These are phyloP conservation scores for Carlito syrichta DNA, from an alignment of 2,113 vertebrate genomes.

Conservation along the genomic window DNA sequence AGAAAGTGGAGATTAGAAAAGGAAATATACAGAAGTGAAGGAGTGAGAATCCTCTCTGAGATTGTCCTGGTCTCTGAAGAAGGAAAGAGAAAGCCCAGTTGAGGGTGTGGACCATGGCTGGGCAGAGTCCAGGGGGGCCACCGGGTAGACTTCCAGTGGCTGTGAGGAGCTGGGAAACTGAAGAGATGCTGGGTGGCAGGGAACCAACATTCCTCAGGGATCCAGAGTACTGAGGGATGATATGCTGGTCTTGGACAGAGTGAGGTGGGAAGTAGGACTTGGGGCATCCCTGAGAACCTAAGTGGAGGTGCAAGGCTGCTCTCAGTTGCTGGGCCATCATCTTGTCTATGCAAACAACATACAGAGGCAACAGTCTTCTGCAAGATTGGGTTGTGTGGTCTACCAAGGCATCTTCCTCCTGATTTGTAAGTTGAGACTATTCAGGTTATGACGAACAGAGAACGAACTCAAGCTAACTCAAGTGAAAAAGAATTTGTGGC, in stretches of 20 bases:
- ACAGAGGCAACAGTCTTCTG: not conserved
- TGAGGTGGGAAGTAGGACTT: not conserved
- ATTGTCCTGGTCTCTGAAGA: fast-evolving
- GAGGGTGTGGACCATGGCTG: fast-evolving
- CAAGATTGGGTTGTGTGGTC: not conserved
- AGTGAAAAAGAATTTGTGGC: too few species aligned
- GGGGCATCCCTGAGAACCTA: fast-evolving
- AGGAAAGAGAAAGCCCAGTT: fast-evolving
- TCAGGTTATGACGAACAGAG: not conserved
- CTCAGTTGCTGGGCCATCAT: fast-evolving
- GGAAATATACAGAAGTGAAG: fast-evolving
- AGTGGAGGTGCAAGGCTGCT: fast-evolving
- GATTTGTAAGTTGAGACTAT: not conserved
- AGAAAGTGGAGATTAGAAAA: too few species aligned
- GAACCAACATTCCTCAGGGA: fast-evolving
- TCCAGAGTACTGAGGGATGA: not conserved
- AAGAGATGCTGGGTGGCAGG: too few species aligned
- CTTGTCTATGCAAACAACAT: too few species aligned
- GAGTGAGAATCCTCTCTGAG: not conserved
- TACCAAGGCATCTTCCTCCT: not conserved
- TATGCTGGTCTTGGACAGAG: fast-evolving
- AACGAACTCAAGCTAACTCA: not conserved
- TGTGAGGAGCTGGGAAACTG: too few species aligned
- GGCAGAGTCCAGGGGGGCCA: not conserved
- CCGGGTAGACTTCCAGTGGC: too few species aligned